A percentile compares a stretch with the other conserved stretches of the same genome.
Evolutionary conservation across 2,113 vertebrate genomes (phyloP).

Genomic region (Paralichthys olivaceus): DNA sequence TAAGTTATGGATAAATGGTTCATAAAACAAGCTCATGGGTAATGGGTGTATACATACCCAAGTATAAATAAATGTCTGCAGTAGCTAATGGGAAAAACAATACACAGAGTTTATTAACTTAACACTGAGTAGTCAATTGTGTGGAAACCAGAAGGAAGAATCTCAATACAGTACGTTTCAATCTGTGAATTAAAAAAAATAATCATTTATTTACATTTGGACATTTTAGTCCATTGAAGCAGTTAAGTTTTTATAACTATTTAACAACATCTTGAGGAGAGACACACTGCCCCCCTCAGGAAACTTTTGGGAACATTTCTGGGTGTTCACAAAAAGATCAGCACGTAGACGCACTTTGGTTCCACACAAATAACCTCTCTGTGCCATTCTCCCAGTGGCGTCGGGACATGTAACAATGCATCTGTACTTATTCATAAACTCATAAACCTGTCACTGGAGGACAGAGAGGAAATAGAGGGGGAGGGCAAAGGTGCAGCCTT

Average conservation of each 20-base stretch:
- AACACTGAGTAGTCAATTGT: too few species aligned
- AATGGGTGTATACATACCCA: too few species aligned
- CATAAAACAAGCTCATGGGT: too few species aligned
- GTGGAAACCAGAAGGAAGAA: too few species aligned
- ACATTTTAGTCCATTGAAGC: too few species aligned
- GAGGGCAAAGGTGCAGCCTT: slow-evolving; percentile 48
- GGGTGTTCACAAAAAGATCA: not conserved
- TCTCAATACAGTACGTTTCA: too few species aligned
- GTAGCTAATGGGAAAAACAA: too few species aligned
- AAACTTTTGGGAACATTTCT: not conserved
- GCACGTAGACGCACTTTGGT: slow-evolving; percentile 18
- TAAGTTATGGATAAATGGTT: too few species aligned
- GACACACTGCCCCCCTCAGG: not conserved
- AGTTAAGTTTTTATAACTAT: not conserved
- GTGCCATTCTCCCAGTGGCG: slow-evolving; percentile 26
- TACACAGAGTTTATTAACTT: too few species aligned
- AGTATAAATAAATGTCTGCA: too few species aligned
- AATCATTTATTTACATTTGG: too few species aligned
- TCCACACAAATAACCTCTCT: slow-evolving; percentile 31
- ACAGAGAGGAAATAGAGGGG: slow-evolving; percentile 13
- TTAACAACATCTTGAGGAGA: not conserved
- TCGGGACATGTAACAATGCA: slow-evolving; percentile 34
- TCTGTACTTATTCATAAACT: slow-evolving; percentile 50
- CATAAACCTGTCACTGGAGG: slow-evolving; percentile 51
- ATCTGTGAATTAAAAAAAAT: too few species aligned